Base-by-base conservation (phyloP, 2,113 vertebrate species). In the Chionodraco myersi region DNA sequence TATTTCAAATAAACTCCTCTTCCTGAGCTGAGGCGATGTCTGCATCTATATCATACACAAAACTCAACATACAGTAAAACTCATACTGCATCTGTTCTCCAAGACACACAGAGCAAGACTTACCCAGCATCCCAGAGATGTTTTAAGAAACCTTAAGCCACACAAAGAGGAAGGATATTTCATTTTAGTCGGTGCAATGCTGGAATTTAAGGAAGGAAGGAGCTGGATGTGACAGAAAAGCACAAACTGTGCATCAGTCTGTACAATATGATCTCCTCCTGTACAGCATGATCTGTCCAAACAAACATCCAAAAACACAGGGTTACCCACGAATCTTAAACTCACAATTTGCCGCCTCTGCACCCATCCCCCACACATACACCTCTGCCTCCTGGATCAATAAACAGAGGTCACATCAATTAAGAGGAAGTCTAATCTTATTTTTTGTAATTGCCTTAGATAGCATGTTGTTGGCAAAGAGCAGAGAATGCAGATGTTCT, bases 351-450 rank as follows among this genome's bases (percentile, higher is more conserved):
- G 78, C 26, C 18, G 52, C 4, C 26, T 21, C 45, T 44, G 13
- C 76, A 61, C 67, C 61, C 81, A 77, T 60, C 83, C 81, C 68
- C 76, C 86, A 62, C 65, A 16, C 15, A 34, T 56, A 52, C 54
- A 72, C 67, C 81, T 79, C 79, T 68, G 59, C 51, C 79, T 68
- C 44, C 10, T 63, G 61, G 76, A 93, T 94, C 91, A 87, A 93
- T 92, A 91, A 75, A 68, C 59, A 69, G 59, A 90, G 81, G 77
- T 88, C 78, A 84, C 78, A 84, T 85, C 82, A 77, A 90, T 92
- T 71, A 93, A 85, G 52, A 51, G 75, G 15, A 74, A 63, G 47
- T 70, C 77, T 85, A 85, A 86, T 91, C 83, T 87, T 85, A 84
- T 91, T 85, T 91, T 85, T 91, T 70, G 62, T 75, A 86, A 91